Conservation (phyloP, 2,888 invertebrate species). For the Cheilosia pagana region DNA sequence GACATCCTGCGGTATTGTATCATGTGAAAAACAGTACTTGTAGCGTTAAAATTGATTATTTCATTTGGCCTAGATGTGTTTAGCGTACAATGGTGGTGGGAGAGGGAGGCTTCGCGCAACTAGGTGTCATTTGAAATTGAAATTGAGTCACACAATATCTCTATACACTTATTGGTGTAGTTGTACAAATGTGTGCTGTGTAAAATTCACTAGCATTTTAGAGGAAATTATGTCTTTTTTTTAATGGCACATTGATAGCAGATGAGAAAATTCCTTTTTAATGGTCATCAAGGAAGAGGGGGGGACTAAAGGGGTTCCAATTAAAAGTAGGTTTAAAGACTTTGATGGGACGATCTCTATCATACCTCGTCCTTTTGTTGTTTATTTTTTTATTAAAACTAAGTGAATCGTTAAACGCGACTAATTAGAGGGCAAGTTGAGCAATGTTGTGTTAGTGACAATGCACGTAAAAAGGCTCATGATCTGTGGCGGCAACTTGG, state of each 20-base stretch:
- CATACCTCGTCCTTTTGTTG: too few relatives aligned
- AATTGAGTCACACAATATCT: not conserved
- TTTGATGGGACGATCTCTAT: too few relatives aligned
- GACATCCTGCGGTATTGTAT: constrained; percentile 14
- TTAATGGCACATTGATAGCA: constrained; percentile 1
- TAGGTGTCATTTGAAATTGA: not conserved
- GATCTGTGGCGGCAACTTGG: too few relatives aligned
- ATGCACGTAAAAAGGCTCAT: too few relatives aligned
- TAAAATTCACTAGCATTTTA: constrained; percentile 20
- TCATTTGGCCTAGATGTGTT: constrained; percentile 48
- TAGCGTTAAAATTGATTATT: constrained; percentile 8
- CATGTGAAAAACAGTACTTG: not conserved
- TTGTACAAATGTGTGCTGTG: too few relatives aligned
- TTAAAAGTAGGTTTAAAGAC: not conserved
- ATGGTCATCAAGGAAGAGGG: not conserved
- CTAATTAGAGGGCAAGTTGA: too few relatives aligned
- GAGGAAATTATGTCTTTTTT: constrained; percentile 38
- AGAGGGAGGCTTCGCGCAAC: not conserved
- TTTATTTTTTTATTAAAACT: too few relatives aligned
- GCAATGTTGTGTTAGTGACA: too few relatives aligned
- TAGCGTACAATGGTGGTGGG: constrained; percentile 1
- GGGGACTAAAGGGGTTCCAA: not conserved
- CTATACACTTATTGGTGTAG: not conserved
- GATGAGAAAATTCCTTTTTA: not conserved
- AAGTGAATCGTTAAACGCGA: too few relatives aligned